A percentile compares a stretch with the other conserved stretches of the same genome.
These are phyloP conservation scores for Drosophila infuscata DNA, from an alignment of 2,888 invertebrate species.

Conservation along the genomic window DNA sequence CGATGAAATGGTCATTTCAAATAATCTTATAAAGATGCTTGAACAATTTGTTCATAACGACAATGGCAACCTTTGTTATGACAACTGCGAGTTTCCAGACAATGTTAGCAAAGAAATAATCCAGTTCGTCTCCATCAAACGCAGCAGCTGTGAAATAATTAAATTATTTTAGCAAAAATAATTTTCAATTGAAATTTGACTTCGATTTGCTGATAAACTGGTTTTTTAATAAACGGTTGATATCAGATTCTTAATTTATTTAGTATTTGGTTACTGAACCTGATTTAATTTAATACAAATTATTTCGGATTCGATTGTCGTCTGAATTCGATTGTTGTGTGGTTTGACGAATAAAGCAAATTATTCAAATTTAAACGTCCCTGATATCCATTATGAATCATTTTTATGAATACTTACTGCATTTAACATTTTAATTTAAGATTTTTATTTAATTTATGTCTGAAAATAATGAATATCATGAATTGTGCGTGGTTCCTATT, in stretches of 20 bases:
- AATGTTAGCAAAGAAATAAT: conserved; percentile 51
- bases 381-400: too few species aligned
- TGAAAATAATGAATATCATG: too few species aligned
- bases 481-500: too few species aligned
- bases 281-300: background rate
- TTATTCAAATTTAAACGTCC: background rate
- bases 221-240: background rate
- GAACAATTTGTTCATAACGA: conserved; percentile 56
- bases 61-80: conserved; percentile 53
- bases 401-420: background rate
- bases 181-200: background rate
- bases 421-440: background rate
- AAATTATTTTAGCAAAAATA: background rate
- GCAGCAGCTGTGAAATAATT: conserved; percentile 41
- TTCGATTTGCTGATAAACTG: background rate
- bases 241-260: background rate
- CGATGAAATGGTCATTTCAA: conserved; percentile 58
- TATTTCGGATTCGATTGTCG: too few species aligned
- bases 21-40: conserved; percentile 73
- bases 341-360: background rate
- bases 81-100: conserved; percentile 61
- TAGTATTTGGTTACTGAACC: background rate
- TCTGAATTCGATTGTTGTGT: background rate
- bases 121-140: conserved; percentile 59
- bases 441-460: too few species aligned